Conservation (phyloP, 1,140 invertebrate species). For the Rhagoletis pomonella region DNA sequence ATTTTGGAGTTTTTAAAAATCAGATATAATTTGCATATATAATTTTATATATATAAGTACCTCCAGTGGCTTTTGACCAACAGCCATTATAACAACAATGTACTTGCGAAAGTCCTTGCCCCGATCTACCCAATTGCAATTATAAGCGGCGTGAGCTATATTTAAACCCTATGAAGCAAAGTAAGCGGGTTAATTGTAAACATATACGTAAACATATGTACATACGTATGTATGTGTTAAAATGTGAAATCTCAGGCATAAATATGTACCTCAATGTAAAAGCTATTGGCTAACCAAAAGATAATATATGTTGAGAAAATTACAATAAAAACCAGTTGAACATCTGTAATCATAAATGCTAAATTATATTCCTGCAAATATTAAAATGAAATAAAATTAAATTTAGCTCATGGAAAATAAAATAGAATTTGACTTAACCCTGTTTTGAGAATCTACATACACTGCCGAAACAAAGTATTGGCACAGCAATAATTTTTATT, state of each 20-base stretch:
- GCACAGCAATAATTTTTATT: too few relatives aligned
- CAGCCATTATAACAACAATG: background rate
- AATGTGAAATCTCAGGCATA: background rate
- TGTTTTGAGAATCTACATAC: too few relatives aligned
- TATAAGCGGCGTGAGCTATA: constrained; percentile 7
- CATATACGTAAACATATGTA: background rate
- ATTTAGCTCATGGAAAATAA: too few relatives aligned
- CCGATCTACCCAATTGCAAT: background rate
- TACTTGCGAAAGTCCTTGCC: constrained; percentile 4
- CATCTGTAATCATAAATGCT: constrained; percentile 9
- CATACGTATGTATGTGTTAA: background rate
- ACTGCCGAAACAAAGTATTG: too few relatives aligned
- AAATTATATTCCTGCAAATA: background rate
- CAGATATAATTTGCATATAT: too few relatives aligned
- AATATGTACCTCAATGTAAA: background rate
- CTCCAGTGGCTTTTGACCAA: background rate
- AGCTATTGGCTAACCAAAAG: constrained; percentile 2
- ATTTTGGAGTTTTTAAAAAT: background rate
- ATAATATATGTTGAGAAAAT: background rate
- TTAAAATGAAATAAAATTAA: too few relatives aligned
- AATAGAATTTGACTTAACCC: too few relatives aligned
- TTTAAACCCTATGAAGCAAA: background rate
- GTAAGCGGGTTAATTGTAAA: background rate
- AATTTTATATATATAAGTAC: background rate
- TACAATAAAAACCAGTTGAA: background rate